Conservation (phyloP, 2,113 vertebrate genomes). For the Centropristis striata region DNA sequence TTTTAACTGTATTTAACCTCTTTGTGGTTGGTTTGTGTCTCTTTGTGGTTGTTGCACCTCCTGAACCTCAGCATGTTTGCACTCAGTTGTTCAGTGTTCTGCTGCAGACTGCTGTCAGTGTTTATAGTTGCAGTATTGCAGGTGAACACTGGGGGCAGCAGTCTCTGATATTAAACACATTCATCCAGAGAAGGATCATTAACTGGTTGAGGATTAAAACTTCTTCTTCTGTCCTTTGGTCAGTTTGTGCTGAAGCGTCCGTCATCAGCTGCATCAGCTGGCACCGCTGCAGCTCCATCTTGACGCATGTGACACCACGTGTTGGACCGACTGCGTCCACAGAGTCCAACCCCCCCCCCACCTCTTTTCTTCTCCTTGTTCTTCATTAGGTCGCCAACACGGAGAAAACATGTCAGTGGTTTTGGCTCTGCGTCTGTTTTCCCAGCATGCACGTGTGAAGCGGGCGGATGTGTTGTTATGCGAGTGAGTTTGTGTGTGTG, state of each 20-base stretch:
- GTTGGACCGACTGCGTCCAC: constrained; percentile 18
- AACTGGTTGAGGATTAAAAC: too few species aligned
- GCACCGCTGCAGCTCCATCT: neutral
- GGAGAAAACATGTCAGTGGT: constrained; percentile 58
- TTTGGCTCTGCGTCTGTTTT: constrained; percentile 33
- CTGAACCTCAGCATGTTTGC: too few species aligned
- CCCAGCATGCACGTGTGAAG: constrained; percentile 56
- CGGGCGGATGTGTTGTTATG: constrained; percentile 25
- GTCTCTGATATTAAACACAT: too few species aligned
- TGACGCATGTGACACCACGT: constrained; percentile 57
- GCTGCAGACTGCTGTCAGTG: too few species aligned
- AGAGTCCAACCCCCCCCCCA: constrained; percentile 2
- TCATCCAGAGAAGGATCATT: too few species aligned
- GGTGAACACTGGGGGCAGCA: too few species aligned
- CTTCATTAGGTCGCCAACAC: neutral
- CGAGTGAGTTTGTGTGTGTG: constrained; percentile 8
- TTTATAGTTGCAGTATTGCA: too few species aligned
- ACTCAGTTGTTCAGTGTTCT: too few species aligned
- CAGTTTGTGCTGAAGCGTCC: neutral
- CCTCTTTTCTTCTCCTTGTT: neutral
- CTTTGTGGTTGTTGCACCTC: too few species aligned
- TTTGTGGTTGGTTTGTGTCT: too few species aligned
- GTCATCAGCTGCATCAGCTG: neutral
- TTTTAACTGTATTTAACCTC: too few species aligned
- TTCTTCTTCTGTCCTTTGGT: neutral